These are phyloP conservation scores for Bruchidius siliquastri DNA, from an alignment of 2,888 invertebrate species.

Conservation along the genomic window DNA sequence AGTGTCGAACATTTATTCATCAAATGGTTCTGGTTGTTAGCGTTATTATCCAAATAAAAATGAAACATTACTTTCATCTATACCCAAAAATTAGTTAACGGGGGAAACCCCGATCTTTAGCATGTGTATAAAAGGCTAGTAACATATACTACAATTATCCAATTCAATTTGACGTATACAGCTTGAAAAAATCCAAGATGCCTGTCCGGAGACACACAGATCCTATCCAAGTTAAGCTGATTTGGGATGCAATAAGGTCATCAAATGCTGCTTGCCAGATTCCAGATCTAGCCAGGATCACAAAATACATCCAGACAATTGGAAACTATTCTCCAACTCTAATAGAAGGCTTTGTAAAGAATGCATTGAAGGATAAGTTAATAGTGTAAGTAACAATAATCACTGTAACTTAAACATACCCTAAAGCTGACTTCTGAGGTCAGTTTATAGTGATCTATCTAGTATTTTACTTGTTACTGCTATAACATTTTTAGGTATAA, in stretches of 20 bases:
- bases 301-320: slow-evolving; percentile 38
- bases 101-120: too few species aligned
- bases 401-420: background rate
- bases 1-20: too few species aligned
- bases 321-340: slow-evolving; percentile 33
- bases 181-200: slow-evolving; percentile 29
- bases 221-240: slow-evolving; percentile 40
- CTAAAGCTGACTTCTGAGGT: background rate
- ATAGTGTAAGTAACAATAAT: slow-evolving; percentile 34
- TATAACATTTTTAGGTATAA: too few species aligned
- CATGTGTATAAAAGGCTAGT: too few species aligned
- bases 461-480: too few species aligned
- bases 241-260: slow-evolving; percentile 44
- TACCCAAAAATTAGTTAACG: too few species aligned
- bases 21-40: too few species aligned
- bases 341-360: slow-evolving; percentile 26
- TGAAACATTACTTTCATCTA: too few species aligned
- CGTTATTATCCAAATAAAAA: too few species aligned
- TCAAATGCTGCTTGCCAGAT: slow-evolving; percentile 32
- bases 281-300: slow-evolving; percentile 35
- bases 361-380: slow-evolving; percentile 34
- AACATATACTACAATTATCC: background rate
- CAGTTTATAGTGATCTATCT: background rate
- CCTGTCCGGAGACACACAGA: slow-evolving; percentile 42
- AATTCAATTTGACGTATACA: background rate